Evolutionary conservation across 2,888 invertebrate species (phyloP), one percentile per base, ranked within the genome.

Genomic region (Callosobruchus maculatus): DNA sequence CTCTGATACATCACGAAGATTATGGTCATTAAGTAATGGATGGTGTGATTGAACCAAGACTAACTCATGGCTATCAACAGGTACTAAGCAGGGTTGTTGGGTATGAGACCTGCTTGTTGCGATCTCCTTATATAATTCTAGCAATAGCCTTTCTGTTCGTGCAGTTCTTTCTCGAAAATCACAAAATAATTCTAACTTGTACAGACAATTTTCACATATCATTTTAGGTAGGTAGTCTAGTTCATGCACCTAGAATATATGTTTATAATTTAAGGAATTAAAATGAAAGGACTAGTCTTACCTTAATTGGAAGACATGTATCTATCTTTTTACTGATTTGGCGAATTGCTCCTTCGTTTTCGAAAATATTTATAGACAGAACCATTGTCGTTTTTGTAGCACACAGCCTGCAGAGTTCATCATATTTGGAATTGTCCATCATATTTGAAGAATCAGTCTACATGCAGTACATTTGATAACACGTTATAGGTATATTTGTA

Each of bases 281-380:
- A 20, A 21, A 21, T 73, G 5, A 68, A 7, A 7, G 7, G 21
- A 68, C 20, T 67, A n/a, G 22, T 1, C 71, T 71, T 79, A 81
- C 91, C 86, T 90, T 89, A 69, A 91, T 85, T 72, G 90, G 89
- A 81, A 90, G 87, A 84, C 90, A 90, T 73, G 88, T 87, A 78
- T 88, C 86, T 75, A 91, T 90, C 85, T 90, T 91, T 84, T 90
- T 90, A 78, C 87, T 88, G 70, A 91, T 87, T 83, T 90, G 88
- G 77, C 90, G 85, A 75, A 87, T 85, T 74, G 88, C 87, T 73
- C 89, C 89, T 80, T 88, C 87, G 74, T 83, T 83, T 73, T 85
- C 86, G 77, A 86, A 87, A 76, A 87, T 87, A 77, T 87, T 84
- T 72, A 87, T 83, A 22, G 84, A 85, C 71, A 85, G 78, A 70